Evolutionary conservation across 2,797 vertebrate species (phyloP).

Genomic region (Peromyscus aztecus): DNA sequence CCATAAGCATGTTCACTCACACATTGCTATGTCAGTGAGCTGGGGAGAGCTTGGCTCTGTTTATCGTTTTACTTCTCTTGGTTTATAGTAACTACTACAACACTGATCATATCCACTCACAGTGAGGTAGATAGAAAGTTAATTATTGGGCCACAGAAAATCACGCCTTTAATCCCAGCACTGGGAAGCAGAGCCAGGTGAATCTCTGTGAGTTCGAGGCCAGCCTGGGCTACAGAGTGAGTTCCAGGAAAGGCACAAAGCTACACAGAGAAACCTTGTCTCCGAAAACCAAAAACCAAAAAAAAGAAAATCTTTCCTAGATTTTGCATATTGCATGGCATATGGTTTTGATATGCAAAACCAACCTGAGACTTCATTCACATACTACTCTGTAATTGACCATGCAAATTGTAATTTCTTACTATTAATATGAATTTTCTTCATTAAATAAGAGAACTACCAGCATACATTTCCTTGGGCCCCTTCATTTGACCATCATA

Average conservation of each 20-base stretch:
- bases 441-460: neutral
- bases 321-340: neutral
- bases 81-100: neutral
- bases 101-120: neutral
- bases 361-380: neutral
- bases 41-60: neutral
- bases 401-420: constrained; percentile 14
- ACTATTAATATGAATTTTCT: constrained; percentile 13
- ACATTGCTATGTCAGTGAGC: neutral
- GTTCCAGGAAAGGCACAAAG: too few species aligned
- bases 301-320: neutral
- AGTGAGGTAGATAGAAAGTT: neutral
- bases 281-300: too few species aligned
- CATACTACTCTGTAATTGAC: neutral
- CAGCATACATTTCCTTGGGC: neutral
- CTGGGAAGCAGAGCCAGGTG: too few species aligned
- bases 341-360: constrained; percentile 24
- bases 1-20: neutral
- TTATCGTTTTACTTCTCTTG: neutral
- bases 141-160: neutral
- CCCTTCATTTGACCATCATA: neutral
- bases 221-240: too few species aligned
- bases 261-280: too few species aligned
- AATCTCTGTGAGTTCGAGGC: too few species aligned
- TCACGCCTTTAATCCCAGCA: too few species aligned